A percentile compares a stretch with the other conserved stretches of the same genome.
Evolutionary conservation across 1,140 invertebrate species (phyloP).

Genomic region (Doryteuthis pealeii): DNA sequence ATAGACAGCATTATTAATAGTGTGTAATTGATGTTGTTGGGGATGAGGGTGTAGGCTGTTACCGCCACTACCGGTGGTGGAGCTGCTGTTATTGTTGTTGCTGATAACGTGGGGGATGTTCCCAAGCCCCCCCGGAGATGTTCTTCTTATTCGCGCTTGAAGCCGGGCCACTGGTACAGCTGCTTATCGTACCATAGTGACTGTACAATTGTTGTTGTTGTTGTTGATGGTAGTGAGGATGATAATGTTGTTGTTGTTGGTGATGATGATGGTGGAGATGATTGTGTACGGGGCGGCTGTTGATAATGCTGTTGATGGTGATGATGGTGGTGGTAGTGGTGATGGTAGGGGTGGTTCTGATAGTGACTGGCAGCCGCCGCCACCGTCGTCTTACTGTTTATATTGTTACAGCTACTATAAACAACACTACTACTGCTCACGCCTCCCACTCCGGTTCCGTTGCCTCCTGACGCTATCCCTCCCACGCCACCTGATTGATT

Average conservation of each 20-base stretch:
- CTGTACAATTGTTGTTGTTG: conserved; percentile 3
- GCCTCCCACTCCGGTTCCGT: background rate
- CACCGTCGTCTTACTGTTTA: background rate
- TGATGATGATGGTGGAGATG: background rate
- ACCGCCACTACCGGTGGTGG: background rate
- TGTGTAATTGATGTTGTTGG: no score
- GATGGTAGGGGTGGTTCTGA: background rate
- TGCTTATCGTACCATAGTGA: background rate
- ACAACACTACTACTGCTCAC: background rate
- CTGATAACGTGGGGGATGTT: background rate
- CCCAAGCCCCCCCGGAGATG: background rate
- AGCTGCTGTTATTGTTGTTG: background rate
- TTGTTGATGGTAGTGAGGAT: conserved; percentile 34
- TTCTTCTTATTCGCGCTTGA: no score
- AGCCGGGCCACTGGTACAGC: background rate
- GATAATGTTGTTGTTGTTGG: conserved; percentile 22
- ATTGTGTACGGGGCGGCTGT: conserved; percentile 14
- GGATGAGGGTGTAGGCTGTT: no score
- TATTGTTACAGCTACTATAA: background rate
- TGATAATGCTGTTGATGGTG: conserved; percentile 21
- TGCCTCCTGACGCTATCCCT: background rate
- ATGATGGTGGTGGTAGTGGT: conserved; percentile 8
- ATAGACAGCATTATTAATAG: no score
- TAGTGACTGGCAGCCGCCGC: background rate
- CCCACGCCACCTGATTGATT: background rate